Conservation (phyloP, 2,888 invertebrate genomes). For the Agriopis aurantiaria region DNA sequence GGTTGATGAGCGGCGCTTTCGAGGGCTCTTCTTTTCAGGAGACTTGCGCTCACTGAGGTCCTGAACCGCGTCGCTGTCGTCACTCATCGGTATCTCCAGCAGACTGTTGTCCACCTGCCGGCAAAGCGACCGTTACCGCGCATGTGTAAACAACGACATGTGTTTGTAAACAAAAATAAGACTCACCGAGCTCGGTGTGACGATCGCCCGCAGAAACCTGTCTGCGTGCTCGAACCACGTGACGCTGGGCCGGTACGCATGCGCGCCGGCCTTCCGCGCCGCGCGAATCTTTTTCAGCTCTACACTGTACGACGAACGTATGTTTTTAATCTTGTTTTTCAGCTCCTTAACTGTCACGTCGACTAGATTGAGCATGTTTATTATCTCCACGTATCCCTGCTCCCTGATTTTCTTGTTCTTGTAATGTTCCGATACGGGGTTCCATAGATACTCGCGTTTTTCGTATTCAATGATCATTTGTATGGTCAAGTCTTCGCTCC, state of each 20-base stretch:
- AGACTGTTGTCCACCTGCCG: constrained; percentile 80
- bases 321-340: constrained; percentile 85
- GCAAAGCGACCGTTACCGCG: constrained; percentile 57
- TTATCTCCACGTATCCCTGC: constrained; percentile 82
- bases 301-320: constrained; percentile 84
- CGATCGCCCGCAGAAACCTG: constrained; percentile 85
- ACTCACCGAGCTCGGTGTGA: constrained; percentile 85
- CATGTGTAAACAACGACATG: constrained; percentile 59
- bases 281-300: constrained; percentile 85
- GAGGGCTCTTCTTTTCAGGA: constrained; percentile 80
- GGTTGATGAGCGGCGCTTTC: constrained; percentile 80
- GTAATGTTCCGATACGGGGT: constrained; percentile 82
- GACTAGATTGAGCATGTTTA: constrained; percentile 78
- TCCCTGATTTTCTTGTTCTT: constrained; percentile 84
- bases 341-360: constrained; percentile 83
- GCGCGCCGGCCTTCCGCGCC: constrained; percentile 84
- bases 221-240: constrained; percentile 86
- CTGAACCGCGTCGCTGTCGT: constrained; percentile 82
- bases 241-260: constrained; percentile 85
- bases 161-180: constrained; percentile 57
- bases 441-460: constrained; percentile 83
- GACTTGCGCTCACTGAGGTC: constrained; percentile 81
- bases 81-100: constrained; percentile 79
- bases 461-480: constrained; percentile 85
- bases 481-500: constrained; percentile 83